Base-by-base conservation (phyloP, 2,113 vertebrate species). In the Oreocharis arfaki region DNA sequence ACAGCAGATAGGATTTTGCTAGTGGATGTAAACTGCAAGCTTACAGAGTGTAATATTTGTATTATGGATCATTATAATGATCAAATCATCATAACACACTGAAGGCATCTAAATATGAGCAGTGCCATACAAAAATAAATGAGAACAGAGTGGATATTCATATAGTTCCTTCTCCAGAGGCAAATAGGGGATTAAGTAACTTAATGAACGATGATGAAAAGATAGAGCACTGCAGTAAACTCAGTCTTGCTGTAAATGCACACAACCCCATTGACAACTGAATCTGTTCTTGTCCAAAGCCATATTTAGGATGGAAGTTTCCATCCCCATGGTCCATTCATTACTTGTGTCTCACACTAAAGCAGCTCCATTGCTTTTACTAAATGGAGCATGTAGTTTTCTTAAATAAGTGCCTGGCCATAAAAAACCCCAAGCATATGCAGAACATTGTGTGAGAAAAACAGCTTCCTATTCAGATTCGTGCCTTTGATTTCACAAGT, bases 301-400 rank as follows among this genome's bases (percentile, higher is more conserved):
- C 56, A 16, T 77, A 70, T 83, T 91, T 82, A 89, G 37, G 53
- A 42, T 60, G 15, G 69, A 69, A 47, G 14, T 68, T 69, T 94
- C 69, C 74, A 85, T 83, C 37, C 20, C 84, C 79, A 80, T 0
- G 3, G 30, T 65, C 9, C 21, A 33, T 70, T 93, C 59, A 50
- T 91, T 93, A 32, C 3, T 41, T 91, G 75, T 90, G 59, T 67
- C 84, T 94, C 64, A 65, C 50, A 44, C 63, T 89, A 39, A 92
- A 92, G 56, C 44, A 95, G 39, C 27, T 91, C 70, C 59, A 94
- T 67, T 95, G 55, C 78, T 91, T 86, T 85, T 79, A 77, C 44
- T 90, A 93, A 96, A 93, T 87, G 71, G 67, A 88, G 87, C 68
- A 57, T 93, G 46, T n/a, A 3, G 55, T 90, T 87, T 91, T 80